A percentile compares a stretch with the other conserved stretches of the same genome.
Conservation (phyloP, 2,888 invertebrate species). For the Chouioia cunea region DNA sequence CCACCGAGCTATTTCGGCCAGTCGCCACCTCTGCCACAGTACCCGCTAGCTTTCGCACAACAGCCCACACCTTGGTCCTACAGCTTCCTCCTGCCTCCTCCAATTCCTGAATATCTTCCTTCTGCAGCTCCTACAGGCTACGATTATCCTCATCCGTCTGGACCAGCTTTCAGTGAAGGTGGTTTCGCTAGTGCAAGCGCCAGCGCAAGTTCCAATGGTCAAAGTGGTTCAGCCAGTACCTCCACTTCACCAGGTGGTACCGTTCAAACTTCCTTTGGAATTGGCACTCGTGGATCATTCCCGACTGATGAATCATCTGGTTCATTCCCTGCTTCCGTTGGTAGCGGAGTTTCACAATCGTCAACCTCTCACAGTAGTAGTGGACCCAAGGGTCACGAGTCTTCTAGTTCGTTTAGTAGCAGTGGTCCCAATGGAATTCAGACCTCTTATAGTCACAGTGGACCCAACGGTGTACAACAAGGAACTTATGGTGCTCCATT, state of each 20-base stretch:
- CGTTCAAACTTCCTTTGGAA: constrained; percentile 45
- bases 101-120: not conserved
- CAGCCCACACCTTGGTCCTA: constrained; percentile 16
- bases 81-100: not conserved
- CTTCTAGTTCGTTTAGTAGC: not conserved
- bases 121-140: constrained; percentile 1
- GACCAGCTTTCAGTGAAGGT: constrained; percentile 46
- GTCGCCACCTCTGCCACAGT: constrained; percentile 4
- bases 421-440: too few species aligned
- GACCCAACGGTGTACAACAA: too few species aligned
- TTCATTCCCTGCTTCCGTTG: not conserved
- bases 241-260: constrained; percentile 44
- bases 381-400: not conserved
- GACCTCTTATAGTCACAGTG: too few species aligned
- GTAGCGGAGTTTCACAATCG: not conserved
- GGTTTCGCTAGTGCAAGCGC: constrained; percentile 51
- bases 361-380: not conserved
- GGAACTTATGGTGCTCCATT: too few species aligned
- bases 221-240: constrained; percentile 37
- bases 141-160: constrained; percentile 41
- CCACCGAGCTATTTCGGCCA: constrained; percentile 2
- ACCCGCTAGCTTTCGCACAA: constrained; percentile 9
- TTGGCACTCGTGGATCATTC: constrained; percentile 28
- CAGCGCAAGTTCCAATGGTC: constrained; percentile 44
- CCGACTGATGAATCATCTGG: constrained; percentile 23